These are phyloP conservation scores for Mastigias papua DNA, from an alignment of 30 jellyfish, hydroid and myxozoan species.

Conservation along the genomic window DNA sequence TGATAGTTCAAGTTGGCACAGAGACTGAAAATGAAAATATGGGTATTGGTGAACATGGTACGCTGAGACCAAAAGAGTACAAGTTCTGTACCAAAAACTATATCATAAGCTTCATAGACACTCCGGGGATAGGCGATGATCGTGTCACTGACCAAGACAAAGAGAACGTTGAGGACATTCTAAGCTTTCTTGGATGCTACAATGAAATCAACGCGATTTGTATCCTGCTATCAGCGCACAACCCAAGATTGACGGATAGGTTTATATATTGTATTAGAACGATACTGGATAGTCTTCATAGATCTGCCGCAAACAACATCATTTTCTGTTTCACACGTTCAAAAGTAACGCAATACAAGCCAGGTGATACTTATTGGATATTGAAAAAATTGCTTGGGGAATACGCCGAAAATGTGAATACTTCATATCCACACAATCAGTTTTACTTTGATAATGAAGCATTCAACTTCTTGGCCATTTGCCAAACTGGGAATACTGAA, in stretches of 20 bases:
- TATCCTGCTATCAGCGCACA: neutral
- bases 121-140: constrained; percentile 59
- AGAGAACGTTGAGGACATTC: constrained; percentile 40
- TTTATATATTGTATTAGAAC: neutral
- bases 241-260: neutral
- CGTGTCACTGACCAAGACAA: constrained; percentile 52
- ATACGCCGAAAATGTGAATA: neutral
- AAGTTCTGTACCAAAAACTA: constrained; percentile 8
- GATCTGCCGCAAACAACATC: neutral
- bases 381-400: neutral
- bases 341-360: neutral
- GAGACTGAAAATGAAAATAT: constrained; percentile 18
- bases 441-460: neutral
- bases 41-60: constrained; percentile 21
- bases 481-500: neutral
- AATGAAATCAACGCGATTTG: neutral
- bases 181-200: constrained; percentile 20
- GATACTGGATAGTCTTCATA: neutral
- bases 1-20: neutral
- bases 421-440: neutral
- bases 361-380: neutral
- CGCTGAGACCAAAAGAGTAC: constrained; percentile 46
- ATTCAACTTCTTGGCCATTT: neutral
- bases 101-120: constrained; percentile 18
- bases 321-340: neutral